A percentile compares a stretch with the other conserved stretches of the same genome.
These are phyloP conservation scores for Ichneumon xanthorius DNA, from an alignment of 2,888 invertebrate species.

Conservation along the genomic window DNA sequence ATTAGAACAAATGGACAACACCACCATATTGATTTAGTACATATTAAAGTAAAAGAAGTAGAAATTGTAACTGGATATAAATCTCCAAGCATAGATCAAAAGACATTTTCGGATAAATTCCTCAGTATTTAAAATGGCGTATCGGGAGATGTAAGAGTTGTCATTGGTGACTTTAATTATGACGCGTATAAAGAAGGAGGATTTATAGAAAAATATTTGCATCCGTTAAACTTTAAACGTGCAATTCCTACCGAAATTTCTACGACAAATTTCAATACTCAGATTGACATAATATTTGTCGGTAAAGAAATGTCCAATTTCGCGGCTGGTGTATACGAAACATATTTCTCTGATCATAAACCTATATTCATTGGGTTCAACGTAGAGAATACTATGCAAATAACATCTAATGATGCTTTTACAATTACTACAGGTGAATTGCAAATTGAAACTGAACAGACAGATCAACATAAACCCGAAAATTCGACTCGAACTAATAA, in stretches of 20 bases:
- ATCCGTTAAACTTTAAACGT: slow-evolving; percentile 36
- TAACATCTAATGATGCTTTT: background rate
- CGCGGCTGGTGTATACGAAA: slow-evolving; percentile 16
- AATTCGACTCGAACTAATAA: background rate
- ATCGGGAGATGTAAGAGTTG: too few species aligned
- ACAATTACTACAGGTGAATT: background rate
- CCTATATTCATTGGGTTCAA: slow-evolving; percentile 56
- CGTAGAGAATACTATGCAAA: background rate
- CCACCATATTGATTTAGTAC: too few species aligned
- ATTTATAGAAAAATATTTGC: slow-evolving; percentile 50
- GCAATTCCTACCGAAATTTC: slow-evolving; percentile 40
- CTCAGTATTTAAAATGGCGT: too few species aligned
- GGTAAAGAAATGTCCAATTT: slow-evolving; percentile 25
- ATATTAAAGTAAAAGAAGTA: too few species aligned
- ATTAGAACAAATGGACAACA: too few species aligned
- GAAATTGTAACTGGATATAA: too few species aligned
- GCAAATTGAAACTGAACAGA: background rate
- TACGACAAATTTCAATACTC: slow-evolving; percentile 59
- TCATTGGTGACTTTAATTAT: background rate
- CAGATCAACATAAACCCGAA: background rate
- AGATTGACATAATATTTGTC: slow-evolving; percentile 62
- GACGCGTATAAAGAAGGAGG: slow-evolving; percentile 27
- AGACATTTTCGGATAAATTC: too few species aligned
- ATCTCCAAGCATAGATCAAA: too few species aligned
- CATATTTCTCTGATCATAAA: slow-evolving; percentile 57